These are phyloP conservation scores for Episyrphus balteatus DNA, from an alignment of 1,140 invertebrate species.

Conservation along the genomic window DNA sequence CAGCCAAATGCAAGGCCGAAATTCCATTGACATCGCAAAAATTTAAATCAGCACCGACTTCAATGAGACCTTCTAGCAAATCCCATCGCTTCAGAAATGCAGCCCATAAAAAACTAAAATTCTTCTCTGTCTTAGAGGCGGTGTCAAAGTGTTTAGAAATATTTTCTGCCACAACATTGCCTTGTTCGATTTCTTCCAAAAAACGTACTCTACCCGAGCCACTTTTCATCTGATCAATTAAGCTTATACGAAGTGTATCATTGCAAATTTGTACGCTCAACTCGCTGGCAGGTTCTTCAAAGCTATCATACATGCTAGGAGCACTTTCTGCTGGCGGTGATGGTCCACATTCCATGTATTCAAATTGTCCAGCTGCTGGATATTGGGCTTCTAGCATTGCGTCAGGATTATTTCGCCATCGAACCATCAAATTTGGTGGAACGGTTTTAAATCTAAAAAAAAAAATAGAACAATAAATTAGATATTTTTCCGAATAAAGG, in stretches of 20 bases:
- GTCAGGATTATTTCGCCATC: constrained; percentile 44
- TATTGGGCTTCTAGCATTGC: constrained; percentile 50
- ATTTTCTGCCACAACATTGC: constrained; percentile 47
- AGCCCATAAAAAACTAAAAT: constrained; percentile 56
- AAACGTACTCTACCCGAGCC: constrained; percentile 51
- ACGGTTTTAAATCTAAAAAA: constrained; percentile 33
- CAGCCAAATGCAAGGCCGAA: constrained; percentile 59
- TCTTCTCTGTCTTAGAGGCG: constrained; percentile 50
- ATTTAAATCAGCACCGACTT: constrained; percentile 53
- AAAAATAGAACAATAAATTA: background rate
- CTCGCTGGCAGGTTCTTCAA: constrained; percentile 56
- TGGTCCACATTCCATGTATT: constrained; percentile 60
- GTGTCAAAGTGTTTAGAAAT: constrained; percentile 40
- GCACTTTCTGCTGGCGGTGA: constrained; percentile 61
- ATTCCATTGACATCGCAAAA: constrained; percentile 57
- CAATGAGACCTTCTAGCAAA: constrained; percentile 47
- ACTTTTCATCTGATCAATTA: constrained; percentile 58
- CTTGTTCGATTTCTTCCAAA: constrained; percentile 57
- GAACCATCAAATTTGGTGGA: constrained; percentile 35
- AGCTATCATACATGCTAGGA: constrained; percentile 59
- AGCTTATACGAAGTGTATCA: constrained; percentile 56
- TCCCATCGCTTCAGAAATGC: constrained; percentile 56
- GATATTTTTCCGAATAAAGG: background rate
- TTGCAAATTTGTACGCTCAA: constrained; percentile 60
- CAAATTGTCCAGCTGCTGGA: constrained; percentile 52